Evolutionary conservation across 2,888 invertebrate genomes (phyloP).

Genomic region (Alloscopus bannaensis): DNA sequence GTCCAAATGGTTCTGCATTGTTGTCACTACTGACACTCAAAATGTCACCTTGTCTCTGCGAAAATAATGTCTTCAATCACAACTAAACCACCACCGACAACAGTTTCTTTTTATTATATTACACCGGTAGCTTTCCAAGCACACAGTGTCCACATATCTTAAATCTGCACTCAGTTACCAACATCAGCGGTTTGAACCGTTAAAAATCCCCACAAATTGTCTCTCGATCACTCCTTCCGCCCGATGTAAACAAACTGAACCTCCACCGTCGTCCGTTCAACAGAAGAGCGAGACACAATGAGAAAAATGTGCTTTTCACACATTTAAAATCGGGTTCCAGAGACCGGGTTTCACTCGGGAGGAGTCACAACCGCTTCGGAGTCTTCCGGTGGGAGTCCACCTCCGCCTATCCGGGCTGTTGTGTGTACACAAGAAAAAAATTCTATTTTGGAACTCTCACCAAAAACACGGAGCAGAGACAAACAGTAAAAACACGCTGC

Average conservation of each 20-base stretch:
- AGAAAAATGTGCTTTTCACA: slow-evolving; percentile 40
- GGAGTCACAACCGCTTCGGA: slow-evolving; percentile 40
- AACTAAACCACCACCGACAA: slow-evolving; percentile 18
- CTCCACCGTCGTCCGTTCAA: slow-evolving; percentile 4
- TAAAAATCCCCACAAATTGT: too few relatives aligned
- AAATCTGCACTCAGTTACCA: too few relatives aligned
- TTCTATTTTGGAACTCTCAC: slow-evolving; percentile 60
- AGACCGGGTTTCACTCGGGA: slow-evolving; percentile 10
- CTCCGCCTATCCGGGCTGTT: slow-evolving; percentile 34
- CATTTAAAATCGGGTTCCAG: slow-evolving; percentile 2
- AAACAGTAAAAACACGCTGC: background rate
- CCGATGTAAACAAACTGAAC: slow-evolving; percentile 32
- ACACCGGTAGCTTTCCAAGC: background rate
- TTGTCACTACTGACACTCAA: slow-evolving; percentile 18
- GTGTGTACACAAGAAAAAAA: slow-evolving; percentile 39
- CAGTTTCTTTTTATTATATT: background rate
- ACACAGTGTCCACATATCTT: background rate
- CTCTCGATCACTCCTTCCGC: slow-evolving; percentile 46
- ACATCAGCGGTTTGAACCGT: too few relatives aligned
- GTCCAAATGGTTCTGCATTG: slow-evolving; percentile 72
- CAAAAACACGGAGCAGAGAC: background rate
- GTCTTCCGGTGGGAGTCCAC: slow-evolving; percentile 36
- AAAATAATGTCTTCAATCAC: background rate
- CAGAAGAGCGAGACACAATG: background rate
- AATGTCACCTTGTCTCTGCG: slow-evolving; percentile 4